Conservation (phyloP, 2,888 invertebrate species). For the Orthosia incerta region DNA sequence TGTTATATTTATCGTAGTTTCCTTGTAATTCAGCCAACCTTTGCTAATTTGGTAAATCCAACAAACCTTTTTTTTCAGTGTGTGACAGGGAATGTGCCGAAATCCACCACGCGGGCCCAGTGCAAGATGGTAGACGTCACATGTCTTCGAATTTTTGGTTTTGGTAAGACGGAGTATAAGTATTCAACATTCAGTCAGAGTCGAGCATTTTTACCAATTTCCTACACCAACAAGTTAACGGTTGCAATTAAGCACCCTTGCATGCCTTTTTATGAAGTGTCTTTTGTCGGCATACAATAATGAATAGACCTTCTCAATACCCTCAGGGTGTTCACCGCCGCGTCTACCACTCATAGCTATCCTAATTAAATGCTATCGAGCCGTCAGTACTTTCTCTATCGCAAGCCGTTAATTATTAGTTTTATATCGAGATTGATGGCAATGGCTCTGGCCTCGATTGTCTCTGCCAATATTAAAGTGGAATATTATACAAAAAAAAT, state of each 20-base stretch:
- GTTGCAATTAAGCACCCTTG: background rate
- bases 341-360: conserved; percentile 12
- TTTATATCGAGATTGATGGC: conserved; percentile 53
- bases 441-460: conserved; percentile 41
- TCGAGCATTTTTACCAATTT: background rate
- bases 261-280: background rate
- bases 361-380: conserved; percentile 49
- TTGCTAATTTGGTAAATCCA: no score
- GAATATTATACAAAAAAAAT: conserved; percentile 16
- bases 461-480: conserved; percentile 34
- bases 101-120: no score
- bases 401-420: conserved; percentile 44
- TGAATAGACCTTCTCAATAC: conserved; percentile 1
- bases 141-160: no score
- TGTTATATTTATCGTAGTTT: no score
- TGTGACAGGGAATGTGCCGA: no score
- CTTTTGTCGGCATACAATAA: background rate
- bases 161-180: no score
- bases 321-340: conserved; percentile 13
- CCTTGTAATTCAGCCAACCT: no score
- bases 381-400: conserved; percentile 58
- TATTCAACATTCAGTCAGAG: no score
- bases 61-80: no score
- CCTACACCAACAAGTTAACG: background rate
- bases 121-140: no score